phyloP scores from a whole-genome alignment of 2,113 vertebrate species.

The Platichthys flesus region DNA sequence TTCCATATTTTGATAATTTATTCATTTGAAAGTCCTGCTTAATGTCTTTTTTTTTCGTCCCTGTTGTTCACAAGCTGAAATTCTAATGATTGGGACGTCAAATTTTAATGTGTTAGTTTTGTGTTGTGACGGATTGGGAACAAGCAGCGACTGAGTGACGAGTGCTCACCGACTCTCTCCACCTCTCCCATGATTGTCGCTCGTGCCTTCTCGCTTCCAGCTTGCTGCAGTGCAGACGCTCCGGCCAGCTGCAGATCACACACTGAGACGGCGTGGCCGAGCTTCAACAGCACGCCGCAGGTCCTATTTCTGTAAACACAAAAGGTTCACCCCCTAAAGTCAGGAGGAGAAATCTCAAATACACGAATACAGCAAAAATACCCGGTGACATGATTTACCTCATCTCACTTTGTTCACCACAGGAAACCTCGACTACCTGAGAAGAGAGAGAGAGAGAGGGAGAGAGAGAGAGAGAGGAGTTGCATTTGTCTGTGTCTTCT shows the following conservation, averaged over 20 bases:
- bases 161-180: constrained; percentile 74
- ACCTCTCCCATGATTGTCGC: constrained; percentile 47
- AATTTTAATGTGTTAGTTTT: too few species aligned
- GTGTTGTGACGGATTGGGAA: too few species aligned
- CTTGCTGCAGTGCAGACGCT: constrained; percentile 39
- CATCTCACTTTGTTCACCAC: constrained; percentile 12
- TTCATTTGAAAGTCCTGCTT: too few species aligned
- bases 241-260: constrained; percentile 47
- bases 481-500: background rate
- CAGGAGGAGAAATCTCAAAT: background rate
- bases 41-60: too few species aligned
- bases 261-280: constrained; percentile 34
- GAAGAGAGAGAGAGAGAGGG: background rate
- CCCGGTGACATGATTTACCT: constrained; percentile 26
- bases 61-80: too few species aligned
- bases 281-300: constrained; percentile 68
- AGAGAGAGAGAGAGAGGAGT: background rate
- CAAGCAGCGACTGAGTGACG: too few species aligned
- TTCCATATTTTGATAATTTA: too few species aligned
- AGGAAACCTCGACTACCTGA: constrained; percentile 62
- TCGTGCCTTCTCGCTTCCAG: background rate
- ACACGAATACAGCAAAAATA: background rate
- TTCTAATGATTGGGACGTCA: too few species aligned
- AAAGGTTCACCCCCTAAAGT: background rate
- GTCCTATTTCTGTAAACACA: constrained; percentile 47